Evolutionary conservation across 2,888 invertebrate genomes (phyloP), one percentile per base, ranked within the genome.

Genomic region (Clunio marinus): DNA sequence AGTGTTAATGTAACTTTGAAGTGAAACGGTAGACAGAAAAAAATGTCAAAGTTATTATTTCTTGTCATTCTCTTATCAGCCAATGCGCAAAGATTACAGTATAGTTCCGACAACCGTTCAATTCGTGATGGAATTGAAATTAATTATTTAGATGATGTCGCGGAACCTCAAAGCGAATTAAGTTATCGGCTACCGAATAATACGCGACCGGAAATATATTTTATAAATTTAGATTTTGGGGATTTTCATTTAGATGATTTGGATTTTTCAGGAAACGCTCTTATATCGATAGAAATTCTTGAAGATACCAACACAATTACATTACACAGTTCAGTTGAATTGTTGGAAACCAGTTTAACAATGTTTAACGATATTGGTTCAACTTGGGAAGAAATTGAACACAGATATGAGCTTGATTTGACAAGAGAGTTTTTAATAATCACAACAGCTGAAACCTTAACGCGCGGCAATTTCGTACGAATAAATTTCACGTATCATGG

Each of bases 161-260:
- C 46, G 20, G 8, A 3, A 2, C 17, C 5, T 5, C 13, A n/a
- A 28, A 17, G 20, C 27, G 8, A n/a, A 24, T 8, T 15, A 2
- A 24, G 45, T 1, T 55, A 66, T 66, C 55, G 66, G 20, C 35
- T 66, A 5, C 66, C 66, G 8, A 66, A 66, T 25, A 35, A 51
- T 15, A 66, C 66, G 8, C 1, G 5, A 3, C 66, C 66, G 10
- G 27, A 32, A 24, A 15, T 17, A 3, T 66, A 66, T 15, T 13
- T 13, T 10, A 32, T 66, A 13, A 35, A 32, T 32, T 24, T 66
- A 20, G 28, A 17, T 15, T 55, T 66, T 17, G 35, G 24, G 8
- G 35, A 66, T 2, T 32, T 65, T 32, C 45, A 63, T 22, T 4
- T 2, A 20, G 17, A n/a, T 27, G 55, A 55, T 20, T 10, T 35